Evolutionary conservation across 1,140 invertebrate genomes (phyloP).

Genomic region (Temnothorax nylanderi): DNA sequence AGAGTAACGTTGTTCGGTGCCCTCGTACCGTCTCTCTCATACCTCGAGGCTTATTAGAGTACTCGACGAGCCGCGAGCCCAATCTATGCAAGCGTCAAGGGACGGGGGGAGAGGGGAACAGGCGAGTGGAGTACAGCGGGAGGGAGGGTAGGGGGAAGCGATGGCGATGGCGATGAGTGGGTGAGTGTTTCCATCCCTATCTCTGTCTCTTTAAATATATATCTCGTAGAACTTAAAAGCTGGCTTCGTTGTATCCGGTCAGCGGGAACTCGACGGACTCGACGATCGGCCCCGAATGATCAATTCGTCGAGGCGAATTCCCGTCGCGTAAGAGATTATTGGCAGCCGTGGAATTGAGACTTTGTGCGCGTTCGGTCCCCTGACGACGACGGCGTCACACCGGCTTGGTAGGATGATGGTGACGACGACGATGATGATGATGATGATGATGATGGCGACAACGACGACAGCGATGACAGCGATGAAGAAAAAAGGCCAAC

Average conservation of each 20-base stretch:
- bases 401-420: background rate
- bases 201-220: conserved; percentile 62
- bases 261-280: conserved; percentile 77
- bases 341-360: conserved; percentile 82
- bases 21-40: conserved; percentile 20
- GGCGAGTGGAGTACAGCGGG: background rate
- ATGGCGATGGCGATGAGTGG: conserved; percentile 57
- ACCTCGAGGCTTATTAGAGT: conserved; percentile 40
- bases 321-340: conserved; percentile 75
- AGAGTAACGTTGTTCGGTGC: background rate
- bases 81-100: conserved; percentile 41
- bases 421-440: background rate
- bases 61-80: conserved; percentile 64
- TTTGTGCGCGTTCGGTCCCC: conserved; percentile 82
- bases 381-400: conserved; percentile 55
- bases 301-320: conserved; percentile 62
- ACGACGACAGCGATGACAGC: background rate
- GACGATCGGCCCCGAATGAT: conserved; percentile 44
- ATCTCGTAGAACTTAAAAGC: conserved; percentile 74
- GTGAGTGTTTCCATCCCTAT: conserved; percentile 59
- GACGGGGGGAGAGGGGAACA: background rate
- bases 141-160: conserved; percentile 2
- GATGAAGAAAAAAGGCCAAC: conserved; percentile 2
- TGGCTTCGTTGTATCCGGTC: conserved; percentile 85
- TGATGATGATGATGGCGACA: background rate